Percentiles rank a stretch among this genome's conserved stretches.
These are phyloP conservation scores for Vulpes lagopus DNA, from an alignment of 2,113 vertebrate genomes.

Conservation along the genomic window DNA sequence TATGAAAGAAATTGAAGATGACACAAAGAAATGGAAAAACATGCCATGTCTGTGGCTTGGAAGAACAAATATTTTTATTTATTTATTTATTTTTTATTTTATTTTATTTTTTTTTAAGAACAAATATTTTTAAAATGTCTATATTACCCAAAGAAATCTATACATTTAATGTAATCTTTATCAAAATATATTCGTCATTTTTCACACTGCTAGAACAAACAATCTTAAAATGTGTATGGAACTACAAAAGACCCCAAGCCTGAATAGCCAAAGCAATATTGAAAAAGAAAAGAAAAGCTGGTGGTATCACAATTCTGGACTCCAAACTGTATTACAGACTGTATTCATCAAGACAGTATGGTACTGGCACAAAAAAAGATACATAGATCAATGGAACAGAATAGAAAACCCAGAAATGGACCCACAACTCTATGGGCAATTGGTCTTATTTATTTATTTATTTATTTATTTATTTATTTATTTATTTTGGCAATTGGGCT, in stretches of 20 bases:
- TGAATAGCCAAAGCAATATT: neutral
- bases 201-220: neutral
- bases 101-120: too few species aligned
- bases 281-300: neutral
- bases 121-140: neutral
- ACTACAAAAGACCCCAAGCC: neutral
- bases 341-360: neutral
- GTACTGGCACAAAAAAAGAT: neutral
- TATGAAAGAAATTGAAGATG: neutral
- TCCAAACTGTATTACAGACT: neutral
- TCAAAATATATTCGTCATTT: neutral
- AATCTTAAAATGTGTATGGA: neutral
- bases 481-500: neutral
- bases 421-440: neutral
- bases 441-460: too few species aligned
- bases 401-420: neutral
- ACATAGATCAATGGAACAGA: neutral
- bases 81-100: too few species aligned
- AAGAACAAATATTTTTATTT: neutral
- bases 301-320: neutral
- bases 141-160: neutral
- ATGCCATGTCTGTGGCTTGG: neutral
- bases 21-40: neutral
- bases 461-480: too few species aligned
- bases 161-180: neutral